A percentile compares a stretch with the other conserved stretches of the same genome.
phyloP scores from a whole-genome alignment of 1,140 invertebrate genomes.

The Andrena cerasifolii region DNA sequence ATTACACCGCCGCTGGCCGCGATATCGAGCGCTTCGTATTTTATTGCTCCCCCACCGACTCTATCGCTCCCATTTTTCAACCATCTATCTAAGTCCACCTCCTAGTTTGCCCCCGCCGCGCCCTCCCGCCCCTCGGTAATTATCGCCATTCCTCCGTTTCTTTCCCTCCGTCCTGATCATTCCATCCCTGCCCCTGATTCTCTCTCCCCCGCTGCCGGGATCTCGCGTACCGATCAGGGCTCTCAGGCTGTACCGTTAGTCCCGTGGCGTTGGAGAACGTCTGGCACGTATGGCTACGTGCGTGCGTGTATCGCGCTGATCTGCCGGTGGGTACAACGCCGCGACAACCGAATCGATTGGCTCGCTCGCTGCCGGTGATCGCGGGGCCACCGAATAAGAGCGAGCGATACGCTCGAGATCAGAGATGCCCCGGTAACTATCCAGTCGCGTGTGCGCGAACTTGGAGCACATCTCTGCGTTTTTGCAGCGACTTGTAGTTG shows the following conservation, averaged over 20 bases:
- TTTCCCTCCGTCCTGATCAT: conserved; percentile 19
- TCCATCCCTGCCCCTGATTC: neutral
- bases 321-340: neutral
- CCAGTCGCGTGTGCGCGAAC: conserved; percentile 10
- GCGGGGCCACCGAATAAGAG: too few relatives aligned
- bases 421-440: too few relatives aligned
- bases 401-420: too few relatives aligned
- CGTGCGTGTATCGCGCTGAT: conserved; percentile 22
- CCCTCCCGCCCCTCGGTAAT: conserved; percentile 37
- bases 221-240: conserved; percentile 52
- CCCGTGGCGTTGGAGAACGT: conserved; percentile 33
- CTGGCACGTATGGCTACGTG: conserved; percentile 19
- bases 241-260: conserved; percentile 50
- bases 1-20: conserved; percentile 50
- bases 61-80: conserved; percentile 65
- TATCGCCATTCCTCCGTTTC: conserved; percentile 45
- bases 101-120: conserved; percentile 26
- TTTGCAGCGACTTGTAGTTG: neutral
- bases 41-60: conserved; percentile 51
- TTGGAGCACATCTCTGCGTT: neutral
- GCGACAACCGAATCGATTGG: conserved; percentile 12
- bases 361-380: neutral
- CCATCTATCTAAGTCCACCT: conserved; percentile 55
- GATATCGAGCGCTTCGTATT: conserved; percentile 51
- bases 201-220: conserved; percentile 19